A percentile compares a stretch with the other conserved stretches of the same genome.
Conservation (phyloP, 2,888 invertebrate species). For the Heliconius hortense region DNA sequence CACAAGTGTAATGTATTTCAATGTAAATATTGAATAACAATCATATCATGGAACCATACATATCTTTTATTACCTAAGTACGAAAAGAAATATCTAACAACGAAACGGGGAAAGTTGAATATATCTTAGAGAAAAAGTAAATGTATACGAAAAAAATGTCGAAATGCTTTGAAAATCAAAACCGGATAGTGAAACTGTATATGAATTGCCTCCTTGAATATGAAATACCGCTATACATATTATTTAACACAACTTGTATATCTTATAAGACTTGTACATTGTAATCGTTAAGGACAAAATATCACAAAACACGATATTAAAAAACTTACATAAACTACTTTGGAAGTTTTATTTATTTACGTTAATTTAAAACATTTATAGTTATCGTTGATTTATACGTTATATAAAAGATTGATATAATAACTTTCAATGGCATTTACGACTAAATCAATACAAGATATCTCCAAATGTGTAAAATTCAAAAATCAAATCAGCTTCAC, state of each 20-base stretch:
- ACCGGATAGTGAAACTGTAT: slow-evolving; percentile 56
- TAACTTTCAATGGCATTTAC: no score
- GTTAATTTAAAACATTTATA: not conserved
- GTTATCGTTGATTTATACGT: not conserved
- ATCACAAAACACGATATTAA: slow-evolving; percentile 73
- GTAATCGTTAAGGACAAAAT: slow-evolving; percentile 73
- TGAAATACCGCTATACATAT: slow-evolving; percentile 63
- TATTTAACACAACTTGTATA: slow-evolving; percentile 69
- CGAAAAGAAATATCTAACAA: slow-evolving; percentile 54
- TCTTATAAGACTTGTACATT: slow-evolving; percentile 74
- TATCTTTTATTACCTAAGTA: slow-evolving; percentile 64
- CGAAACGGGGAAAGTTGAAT: slow-evolving; percentile 60
- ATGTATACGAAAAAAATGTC: slow-evolving; percentile 72
- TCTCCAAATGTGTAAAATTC: no score
- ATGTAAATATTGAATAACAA: slow-evolving; percentile 55
- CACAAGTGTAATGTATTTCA: slow-evolving; percentile 49
- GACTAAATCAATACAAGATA: no score
- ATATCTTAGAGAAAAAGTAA: slow-evolving; percentile 56
- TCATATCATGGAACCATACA: slow-evolving; percentile 77
- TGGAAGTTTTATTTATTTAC: slow-evolving; percentile 45
- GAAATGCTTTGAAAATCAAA: slow-evolving; percentile 57
- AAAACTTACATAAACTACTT: slow-evolving; percentile 55
- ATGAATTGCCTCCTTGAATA: slow-evolving; percentile 63
- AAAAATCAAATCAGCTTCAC: no score
- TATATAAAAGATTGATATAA: no score